Conservation (phyloP, 2,797 vertebrate genomes). For the Gallinago solitaria region DNA sequence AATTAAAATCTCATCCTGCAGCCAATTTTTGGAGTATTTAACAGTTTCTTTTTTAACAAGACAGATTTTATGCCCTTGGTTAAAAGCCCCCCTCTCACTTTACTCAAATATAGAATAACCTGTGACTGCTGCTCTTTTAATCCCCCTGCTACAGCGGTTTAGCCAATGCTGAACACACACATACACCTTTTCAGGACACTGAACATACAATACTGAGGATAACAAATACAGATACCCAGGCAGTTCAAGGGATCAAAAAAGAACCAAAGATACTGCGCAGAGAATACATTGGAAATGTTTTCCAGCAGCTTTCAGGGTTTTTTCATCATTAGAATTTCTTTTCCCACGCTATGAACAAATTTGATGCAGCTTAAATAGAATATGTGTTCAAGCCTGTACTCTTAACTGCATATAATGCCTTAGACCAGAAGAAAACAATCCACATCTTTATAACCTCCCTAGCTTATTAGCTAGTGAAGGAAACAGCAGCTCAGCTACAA, state of each 20-base stretch:
- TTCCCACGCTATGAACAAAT: not conserved
- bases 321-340: not conserved
- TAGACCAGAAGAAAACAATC: not conserved
- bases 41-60: not conserved
- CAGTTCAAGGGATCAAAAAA: not conserved
- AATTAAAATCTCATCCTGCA: not conserved
- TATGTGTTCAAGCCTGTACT: not conserved
- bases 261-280: not conserved
- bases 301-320: not conserved
- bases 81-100: not conserved
- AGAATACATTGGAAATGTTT: not conserved
- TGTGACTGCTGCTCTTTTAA: not conserved
- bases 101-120: not conserved
- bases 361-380: not conserved
- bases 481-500: not conserved
- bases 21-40: not conserved
- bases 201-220: not conserved
- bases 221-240: not conserved
- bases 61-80: not conserved
- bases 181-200: not conserved
- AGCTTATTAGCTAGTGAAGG: not conserved
- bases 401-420: not conserved
- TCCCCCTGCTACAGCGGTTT: fast-evolving
- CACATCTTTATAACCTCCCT: not conserved
- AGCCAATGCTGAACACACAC: not conserved